Conservation (phyloP, 2,113 vertebrate species). For the Amia ocellicauda region DNA sequence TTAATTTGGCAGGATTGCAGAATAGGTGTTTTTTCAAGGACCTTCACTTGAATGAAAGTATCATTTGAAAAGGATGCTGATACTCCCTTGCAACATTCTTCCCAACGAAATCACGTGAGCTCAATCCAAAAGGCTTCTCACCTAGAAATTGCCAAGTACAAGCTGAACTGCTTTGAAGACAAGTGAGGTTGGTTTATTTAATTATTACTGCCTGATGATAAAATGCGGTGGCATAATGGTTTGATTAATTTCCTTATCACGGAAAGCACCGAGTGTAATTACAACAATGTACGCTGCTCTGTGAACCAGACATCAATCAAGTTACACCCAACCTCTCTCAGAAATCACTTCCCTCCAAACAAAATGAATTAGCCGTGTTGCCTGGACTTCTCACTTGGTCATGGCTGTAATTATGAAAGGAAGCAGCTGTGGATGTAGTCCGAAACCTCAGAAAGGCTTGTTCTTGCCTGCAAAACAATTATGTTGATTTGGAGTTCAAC, state of each 20-base stretch:
- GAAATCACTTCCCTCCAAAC: constrained; percentile 28
- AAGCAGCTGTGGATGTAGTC: not conserved
- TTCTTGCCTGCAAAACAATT: not conserved
- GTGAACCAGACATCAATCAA: constrained; percentile 73
- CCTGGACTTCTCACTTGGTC: constrained; percentile 36
- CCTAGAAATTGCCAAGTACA: constrained; percentile 7
- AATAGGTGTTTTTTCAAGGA: too few relatives aligned
- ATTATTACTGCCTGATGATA: constrained; percentile 68
- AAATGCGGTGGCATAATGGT: constrained; percentile 66
- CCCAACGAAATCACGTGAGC: too few relatives aligned
- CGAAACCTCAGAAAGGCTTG: not conserved
- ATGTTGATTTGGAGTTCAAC: constrained; percentile 13
- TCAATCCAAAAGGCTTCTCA: constrained; percentile 28
- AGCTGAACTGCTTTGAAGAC: constrained; percentile 50
- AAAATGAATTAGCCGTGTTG: constrained; percentile 34
- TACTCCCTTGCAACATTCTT: too few relatives aligned
- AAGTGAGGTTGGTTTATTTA: constrained; percentile 64
- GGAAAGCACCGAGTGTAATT: constrained; percentile 78
- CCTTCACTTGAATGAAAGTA: too few relatives aligned
- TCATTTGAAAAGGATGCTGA: too few relatives aligned
- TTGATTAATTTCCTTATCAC: constrained; percentile 85
- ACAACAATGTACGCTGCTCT: constrained; percentile 69
- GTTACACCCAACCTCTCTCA: constrained; percentile 40
- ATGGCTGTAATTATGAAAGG: constrained; percentile 7
- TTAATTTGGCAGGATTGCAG: too few relatives aligned